These are phyloP conservation scores for Daptonema setosum DNA, from an alignment of 2,888 invertebrate genomes.

Conservation along the genomic window DNA sequence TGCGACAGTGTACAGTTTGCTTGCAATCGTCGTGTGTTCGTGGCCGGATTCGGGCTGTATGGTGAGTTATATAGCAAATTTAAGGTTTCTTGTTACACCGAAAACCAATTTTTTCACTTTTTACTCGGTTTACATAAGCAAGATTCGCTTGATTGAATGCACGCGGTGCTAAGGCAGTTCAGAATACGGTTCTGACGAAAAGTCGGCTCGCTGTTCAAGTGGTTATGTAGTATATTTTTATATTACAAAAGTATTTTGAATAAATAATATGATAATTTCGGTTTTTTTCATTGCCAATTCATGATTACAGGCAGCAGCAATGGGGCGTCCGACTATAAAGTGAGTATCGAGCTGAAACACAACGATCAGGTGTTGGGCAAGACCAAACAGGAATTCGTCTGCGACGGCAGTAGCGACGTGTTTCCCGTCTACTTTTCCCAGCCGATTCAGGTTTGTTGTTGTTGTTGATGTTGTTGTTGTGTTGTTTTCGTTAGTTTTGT, in stretches of 20 bases:
- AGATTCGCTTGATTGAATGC: no score
- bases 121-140: no score
- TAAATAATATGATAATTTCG: neutral
- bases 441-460: conserved; percentile 36
- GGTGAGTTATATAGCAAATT: conserved; percentile 40
- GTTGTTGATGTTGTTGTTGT: neutral
- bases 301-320: conserved; percentile 49
- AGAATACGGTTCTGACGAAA: no score
- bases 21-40: conserved; percentile 78
- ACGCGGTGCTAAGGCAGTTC: no score
- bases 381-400: conserved; percentile 54
- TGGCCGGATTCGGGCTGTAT: conserved; percentile 80
- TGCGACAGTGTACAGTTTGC: conserved; percentile 92
- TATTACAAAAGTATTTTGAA: no score
- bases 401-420: conserved; percentile 83
- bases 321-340: conserved; percentile 68
- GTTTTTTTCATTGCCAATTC: neutral
- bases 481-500: neutral
- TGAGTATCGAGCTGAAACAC: conserved; percentile 73
- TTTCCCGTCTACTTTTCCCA: conserved; percentile 65
- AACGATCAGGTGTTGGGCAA: conserved; percentile 39
- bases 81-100: no score
- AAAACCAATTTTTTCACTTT: no score
- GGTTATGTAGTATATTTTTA: no score
- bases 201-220: no score